phyloP scores from a whole-genome alignment of 1,140 invertebrate species.

The Arion vulgaris region DNA sequence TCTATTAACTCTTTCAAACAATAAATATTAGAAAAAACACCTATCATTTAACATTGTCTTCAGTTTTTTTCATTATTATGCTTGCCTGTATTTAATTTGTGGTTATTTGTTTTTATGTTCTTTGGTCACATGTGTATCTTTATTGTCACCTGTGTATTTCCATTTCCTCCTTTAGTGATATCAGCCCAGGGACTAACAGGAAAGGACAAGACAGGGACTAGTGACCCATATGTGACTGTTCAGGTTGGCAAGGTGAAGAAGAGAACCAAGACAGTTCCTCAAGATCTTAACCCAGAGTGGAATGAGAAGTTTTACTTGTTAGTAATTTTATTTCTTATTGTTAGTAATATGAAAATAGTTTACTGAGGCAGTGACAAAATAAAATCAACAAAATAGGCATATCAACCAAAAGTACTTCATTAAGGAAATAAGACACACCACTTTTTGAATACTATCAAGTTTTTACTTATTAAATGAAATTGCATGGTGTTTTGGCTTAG shows the following conservation, averaged over 20 bases:
- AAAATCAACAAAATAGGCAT: too few relatives aligned
- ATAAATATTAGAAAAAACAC: too few relatives aligned
- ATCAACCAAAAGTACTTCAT: too few relatives aligned
- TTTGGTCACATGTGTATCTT: neutral
- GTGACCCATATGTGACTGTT: conserved; percentile 99
- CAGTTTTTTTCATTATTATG: neutral
- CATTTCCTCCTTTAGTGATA: conserved; percentile 82
- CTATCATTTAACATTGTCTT: too few relatives aligned
- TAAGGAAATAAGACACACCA: too few relatives aligned
- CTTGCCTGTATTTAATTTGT: neutral
- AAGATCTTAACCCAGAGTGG: conserved; percentile 99
- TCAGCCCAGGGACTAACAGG: conserved; percentile 99
- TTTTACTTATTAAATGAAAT: too few relatives aligned
- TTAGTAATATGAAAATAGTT: too few relatives aligned
- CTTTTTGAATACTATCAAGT: too few relatives aligned
- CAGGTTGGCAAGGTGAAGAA: conserved; percentile 99
- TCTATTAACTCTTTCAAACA: too few relatives aligned
- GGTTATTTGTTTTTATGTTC: too few relatives aligned
- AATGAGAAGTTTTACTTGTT: conserved; percentile 99
- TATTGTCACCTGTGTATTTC: neutral
- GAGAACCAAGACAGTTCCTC: conserved; percentile 97
- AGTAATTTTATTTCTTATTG: conserved; percentile 77
- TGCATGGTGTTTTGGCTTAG: too few relatives aligned
- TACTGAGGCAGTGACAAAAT: too few relatives aligned
- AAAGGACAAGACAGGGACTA: conserved; percentile 99